Conservation (phyloP, 2,113 vertebrate genomes). For the Crotalus helleri region DNA sequence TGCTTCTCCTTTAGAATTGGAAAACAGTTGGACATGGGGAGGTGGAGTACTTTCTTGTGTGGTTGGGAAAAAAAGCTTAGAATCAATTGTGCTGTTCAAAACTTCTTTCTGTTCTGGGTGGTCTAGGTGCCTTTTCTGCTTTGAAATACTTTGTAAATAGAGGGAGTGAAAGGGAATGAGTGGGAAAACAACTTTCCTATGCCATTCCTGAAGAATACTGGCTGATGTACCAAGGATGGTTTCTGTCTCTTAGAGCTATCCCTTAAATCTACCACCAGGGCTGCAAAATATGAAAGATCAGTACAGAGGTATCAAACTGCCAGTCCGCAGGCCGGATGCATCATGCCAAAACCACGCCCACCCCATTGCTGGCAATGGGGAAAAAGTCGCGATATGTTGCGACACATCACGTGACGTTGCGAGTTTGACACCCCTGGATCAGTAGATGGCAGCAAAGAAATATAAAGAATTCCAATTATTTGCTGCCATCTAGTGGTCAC, state of each 20-base stretch:
- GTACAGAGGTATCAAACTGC: background rate
- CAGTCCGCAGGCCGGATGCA: too few species aligned
- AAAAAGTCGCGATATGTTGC: too few species aligned
- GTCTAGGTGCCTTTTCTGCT: background rate
- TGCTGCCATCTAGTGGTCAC: background rate
- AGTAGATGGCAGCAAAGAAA: background rate
- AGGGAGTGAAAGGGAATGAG: background rate
- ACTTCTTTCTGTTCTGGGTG: background rate
- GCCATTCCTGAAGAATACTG: background rate
- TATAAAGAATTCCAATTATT: background rate
- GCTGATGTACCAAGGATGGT: background rate
- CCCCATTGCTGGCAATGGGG: too few species aligned
- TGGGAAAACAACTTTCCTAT: background rate
- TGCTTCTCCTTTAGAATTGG: background rate
- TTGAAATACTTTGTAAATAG: background rate
- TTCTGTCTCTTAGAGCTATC: background rate
- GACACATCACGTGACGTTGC: too few species aligned
- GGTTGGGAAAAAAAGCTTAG: background rate
- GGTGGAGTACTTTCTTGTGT: background rate
- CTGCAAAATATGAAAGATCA: background rate
- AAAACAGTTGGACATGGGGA: background rate
- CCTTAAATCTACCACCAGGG: background rate
- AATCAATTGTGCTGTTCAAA: background rate
- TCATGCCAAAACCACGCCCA: too few species aligned
- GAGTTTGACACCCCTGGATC: background rate